phyloP scores from a whole-genome alignment of 2,888 invertebrate species.

The Drosophila melanosoma region DNA sequence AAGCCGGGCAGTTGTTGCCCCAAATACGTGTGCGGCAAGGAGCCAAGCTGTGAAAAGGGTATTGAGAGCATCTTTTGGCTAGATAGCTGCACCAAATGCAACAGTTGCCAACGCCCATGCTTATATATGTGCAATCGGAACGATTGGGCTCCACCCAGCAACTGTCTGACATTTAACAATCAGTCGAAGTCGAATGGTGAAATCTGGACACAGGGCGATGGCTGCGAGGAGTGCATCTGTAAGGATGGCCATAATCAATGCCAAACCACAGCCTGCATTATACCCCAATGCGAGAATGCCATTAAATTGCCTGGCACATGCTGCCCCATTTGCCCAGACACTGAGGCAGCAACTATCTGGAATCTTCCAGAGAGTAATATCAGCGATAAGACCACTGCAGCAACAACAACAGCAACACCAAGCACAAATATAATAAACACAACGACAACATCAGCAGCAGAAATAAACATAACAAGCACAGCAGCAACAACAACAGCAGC shows the following conservation, averaged over 20 bases:
- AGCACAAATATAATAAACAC: background rate
- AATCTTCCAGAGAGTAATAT: background rate
- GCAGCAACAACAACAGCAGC: constrained; percentile 3
- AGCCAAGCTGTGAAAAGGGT: constrained; percentile 69
- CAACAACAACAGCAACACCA: constrained; percentile 2
- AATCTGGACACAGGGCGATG: constrained; percentile 70
- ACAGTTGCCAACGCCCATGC: constrained; percentile 46
- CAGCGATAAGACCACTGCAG: background rate
- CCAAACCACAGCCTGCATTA: constrained; percentile 58
- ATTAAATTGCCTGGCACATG: constrained; percentile 70
- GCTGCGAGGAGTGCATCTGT: constrained; percentile 73
- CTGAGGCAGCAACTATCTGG: constrained; percentile 5
- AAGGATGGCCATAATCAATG: constrained; percentile 67
- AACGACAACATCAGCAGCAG: background rate
- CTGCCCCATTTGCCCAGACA: constrained; percentile 75
- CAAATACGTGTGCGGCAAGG: constrained; percentile 83
- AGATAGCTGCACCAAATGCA: constrained; percentile 70
- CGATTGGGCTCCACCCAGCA: constrained; percentile 21
- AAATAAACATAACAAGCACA: background rate
- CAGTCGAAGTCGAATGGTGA: constrained; percentile 65
- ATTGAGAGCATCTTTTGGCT: constrained; percentile 37
- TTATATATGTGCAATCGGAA: constrained; percentile 22
- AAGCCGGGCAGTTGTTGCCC: constrained; percentile 85
- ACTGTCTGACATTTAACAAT: constrained; percentile 48
- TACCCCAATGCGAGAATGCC: constrained; percentile 69